Percentiles rank a stretch among this genome's conserved stretches.
phyloP scores from a whole-genome alignment of 2,113 vertebrate genomes.

The Suricata suricatta region DNA sequence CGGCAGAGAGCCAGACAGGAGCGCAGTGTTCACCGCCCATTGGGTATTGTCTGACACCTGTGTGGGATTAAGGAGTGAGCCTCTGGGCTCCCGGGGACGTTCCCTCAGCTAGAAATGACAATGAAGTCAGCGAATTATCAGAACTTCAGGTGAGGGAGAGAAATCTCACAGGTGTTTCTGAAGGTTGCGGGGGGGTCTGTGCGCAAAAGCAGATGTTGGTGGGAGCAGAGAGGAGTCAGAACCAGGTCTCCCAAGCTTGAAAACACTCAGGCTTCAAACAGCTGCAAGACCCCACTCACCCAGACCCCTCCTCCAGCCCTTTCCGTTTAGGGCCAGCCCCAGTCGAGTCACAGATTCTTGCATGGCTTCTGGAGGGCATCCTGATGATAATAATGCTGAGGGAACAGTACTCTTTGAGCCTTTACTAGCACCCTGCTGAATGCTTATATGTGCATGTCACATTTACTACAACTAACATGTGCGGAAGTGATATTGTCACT shows the following conservation, averaged over 20 bases:
- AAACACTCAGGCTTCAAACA: background rate
- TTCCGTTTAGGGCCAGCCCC: background rate
- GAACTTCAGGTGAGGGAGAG: background rate
- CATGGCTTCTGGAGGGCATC: too few species aligned
- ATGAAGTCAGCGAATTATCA: background rate
- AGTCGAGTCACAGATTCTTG: background rate
- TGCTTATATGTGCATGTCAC: rapidly evolving
- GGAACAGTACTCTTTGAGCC: background rate
- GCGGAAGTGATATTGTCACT: background rate
- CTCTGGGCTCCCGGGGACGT: background rate
- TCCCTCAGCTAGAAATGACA: constrained; percentile 52
- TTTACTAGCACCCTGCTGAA: background rate
- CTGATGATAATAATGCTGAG: background rate
- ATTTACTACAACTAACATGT: rapidly evolving
- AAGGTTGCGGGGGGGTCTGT: background rate
- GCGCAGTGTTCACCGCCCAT: constrained; percentile 66
- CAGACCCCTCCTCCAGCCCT: too few species aligned
- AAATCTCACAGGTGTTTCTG: background rate
- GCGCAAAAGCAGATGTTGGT: background rate
- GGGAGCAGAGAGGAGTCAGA: background rate
- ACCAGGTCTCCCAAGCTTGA: background rate
- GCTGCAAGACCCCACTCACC: background rate
- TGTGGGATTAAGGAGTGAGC: constrained; percentile 67
- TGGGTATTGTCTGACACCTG: constrained; percentile 78
- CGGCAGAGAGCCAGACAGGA: constrained; percentile 64